Percentiles rank a stretch among this genome's conserved stretches.
Evolutionary conservation across 2,888 invertebrate species (phyloP).

Genomic region (Torymus auratus): DNA sequence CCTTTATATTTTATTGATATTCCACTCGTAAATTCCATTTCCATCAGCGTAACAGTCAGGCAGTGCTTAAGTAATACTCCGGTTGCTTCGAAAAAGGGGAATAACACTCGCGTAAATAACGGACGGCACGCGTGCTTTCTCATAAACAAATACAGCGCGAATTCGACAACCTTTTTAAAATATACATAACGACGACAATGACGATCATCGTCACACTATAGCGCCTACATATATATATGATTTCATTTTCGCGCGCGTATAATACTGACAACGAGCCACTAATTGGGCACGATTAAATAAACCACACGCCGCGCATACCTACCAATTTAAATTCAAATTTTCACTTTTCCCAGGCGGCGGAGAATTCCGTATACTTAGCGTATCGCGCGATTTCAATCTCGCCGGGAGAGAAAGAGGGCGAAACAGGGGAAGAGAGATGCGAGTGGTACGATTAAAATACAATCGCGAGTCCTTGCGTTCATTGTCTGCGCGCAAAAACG

Average conservation of each 20-base stretch:
- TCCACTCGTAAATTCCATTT: too few relatives aligned
- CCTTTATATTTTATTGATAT: too few relatives aligned
- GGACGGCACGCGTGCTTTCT: neutral
- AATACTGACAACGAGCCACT: slow-evolving; percentile 33
- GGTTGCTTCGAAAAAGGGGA: neutral
- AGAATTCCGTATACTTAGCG: slow-evolving; percentile 27
- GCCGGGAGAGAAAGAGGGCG: neutral
- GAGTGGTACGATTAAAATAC: slow-evolving; percentile 34
- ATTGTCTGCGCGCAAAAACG: slow-evolving; percentile 4
- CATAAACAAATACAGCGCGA: slow-evolving; percentile 1
- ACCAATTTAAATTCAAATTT: slow-evolving; percentile 53
- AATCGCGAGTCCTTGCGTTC: slow-evolving; percentile 8
- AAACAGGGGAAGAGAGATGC: too few relatives aligned
- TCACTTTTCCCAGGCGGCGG: slow-evolving; percentile 41
- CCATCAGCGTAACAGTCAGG: too few relatives aligned
- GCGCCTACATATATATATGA: too few relatives aligned
- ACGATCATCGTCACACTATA: too few relatives aligned
- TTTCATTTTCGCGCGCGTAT: slow-evolving; percentile 9
- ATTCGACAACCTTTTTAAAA: slow-evolving; percentile 40
- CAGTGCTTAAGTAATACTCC: too few relatives aligned
- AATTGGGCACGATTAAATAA: slow-evolving; percentile 55
- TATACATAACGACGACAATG: neutral
- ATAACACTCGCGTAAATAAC: neutral
- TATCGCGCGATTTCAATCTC: slow-evolving; percentile 33
- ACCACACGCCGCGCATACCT: slow-evolving; percentile 18